Conservation (phyloP, 1,140 invertebrate genomes). For the Drosophila serrata region DNA sequence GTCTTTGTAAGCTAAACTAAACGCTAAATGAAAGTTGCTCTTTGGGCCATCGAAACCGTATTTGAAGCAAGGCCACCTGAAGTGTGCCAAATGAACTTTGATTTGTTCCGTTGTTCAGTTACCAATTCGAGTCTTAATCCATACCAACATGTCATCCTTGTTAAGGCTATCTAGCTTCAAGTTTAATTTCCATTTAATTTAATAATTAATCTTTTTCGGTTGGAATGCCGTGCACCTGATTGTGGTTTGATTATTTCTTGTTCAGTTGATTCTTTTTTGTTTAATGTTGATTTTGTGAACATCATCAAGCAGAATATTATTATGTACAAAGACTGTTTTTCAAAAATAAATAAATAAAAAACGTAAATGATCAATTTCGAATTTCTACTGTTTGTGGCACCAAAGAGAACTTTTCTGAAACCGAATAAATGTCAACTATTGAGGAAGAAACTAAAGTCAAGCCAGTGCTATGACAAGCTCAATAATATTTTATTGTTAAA, state of each 20-base stretch:
- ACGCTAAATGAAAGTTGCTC: conserved; percentile 78
- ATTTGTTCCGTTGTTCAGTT: conserved; percentile 41
- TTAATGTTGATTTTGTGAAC: conserved; percentile 36
- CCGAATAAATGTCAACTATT: conserved; percentile 73
- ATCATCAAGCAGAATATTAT: conserved; percentile 74
- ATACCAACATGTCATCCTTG: conserved; percentile 14
- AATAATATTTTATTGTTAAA: conserved; percentile 59
- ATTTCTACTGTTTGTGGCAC: conserved; percentile 87
- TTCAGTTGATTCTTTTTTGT: not conserved
- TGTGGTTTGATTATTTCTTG: conserved; percentile 53
- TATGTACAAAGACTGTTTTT: conserved; percentile 59
- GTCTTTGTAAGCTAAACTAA: conserved; percentile 64
- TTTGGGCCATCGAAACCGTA: conserved; percentile 82
- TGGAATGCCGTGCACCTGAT: conserved; percentile 75
- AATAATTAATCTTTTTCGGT: conserved; percentile 42
- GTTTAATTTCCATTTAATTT: conserved; percentile 1
- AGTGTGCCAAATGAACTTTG: conserved; percentile 39
- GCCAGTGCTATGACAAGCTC: conserved; percentile 54
- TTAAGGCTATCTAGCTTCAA: conserved; percentile 26
- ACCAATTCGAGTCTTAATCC: conserved; percentile 28
- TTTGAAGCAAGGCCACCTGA: conserved; percentile 45
- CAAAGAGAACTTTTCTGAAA: conserved; percentile 90
- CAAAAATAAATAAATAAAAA: conserved; percentile 46
- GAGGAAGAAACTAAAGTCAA: conserved; percentile 52
- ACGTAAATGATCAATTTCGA: conserved; percentile 64